Evolutionary conservation across 1,140 invertebrate species (phyloP), one percentile per base, ranked within the genome.

Genomic region (Drosophila watanabei): DNA sequence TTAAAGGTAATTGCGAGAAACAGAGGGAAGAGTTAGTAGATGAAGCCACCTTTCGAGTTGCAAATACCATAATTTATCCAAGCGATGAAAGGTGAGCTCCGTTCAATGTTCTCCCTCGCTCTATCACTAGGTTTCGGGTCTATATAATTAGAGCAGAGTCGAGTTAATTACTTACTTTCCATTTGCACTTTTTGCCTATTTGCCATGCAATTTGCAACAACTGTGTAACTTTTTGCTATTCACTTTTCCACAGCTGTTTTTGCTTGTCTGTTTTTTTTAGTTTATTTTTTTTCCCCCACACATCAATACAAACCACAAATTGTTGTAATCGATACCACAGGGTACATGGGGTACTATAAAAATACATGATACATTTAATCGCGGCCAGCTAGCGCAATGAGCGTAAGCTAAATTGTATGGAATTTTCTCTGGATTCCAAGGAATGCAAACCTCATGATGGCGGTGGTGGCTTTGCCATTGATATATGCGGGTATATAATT

Each of bases 141-240:
- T 63, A 59, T 63, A 59, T 82, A 52, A 78, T 82, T 82, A 78
- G 20, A 32, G 57, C 18, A 33, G 43, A 70, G 54, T 57, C 45
- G 37, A 45, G 33, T 78, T 51, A 83, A 69, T 83, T 82, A 58
- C 59, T 52, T 51, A 63, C 80, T 82, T 79, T 69, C 49, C 69
- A 69, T 49, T 82, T 62, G 75, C 24, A 35, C 43, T 39, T 58
- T 33, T 49, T 57, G 35, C 35, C 16, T 18, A 37, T 60, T 33
- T 52, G 24, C 49, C 20, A 49, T 37, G 37, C 24, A 73, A 35
- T 30, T 24, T 28, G 18, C 18, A 62, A 41, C 45, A 35, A 51
- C 35, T 61, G 28, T 62, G 57, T 28, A 56, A 78, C 39, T 39
- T 66, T 70, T 77, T 65, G 41, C 54, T 20, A 8, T 66, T 52